Conservation (phyloP, 1,140 invertebrate genomes). For the Caenorhabditis briggsae region DNA sequence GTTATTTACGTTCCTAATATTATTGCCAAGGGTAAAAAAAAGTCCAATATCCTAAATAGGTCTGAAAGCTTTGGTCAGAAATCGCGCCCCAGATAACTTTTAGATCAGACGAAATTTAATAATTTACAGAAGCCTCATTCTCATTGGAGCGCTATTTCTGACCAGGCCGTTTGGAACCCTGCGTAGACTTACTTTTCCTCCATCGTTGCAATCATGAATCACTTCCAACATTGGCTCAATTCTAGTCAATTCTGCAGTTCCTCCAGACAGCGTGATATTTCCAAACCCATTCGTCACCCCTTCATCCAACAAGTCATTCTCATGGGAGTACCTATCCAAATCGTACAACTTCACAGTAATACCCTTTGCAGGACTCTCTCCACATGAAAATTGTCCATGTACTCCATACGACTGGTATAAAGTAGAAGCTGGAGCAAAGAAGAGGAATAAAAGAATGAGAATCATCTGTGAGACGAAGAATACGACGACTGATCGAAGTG, state of each 20-base stretch:
- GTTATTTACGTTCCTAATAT: too few species aligned
- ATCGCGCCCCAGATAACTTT: too few species aligned
- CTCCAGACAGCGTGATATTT: constrained; percentile 55
- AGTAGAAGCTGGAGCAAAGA: background rate
- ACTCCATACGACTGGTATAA: constrained; percentile 43
- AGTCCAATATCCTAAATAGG: too few species aligned
- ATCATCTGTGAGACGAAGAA: constrained; percentile 4
- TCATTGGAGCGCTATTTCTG: too few species aligned
- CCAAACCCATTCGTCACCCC: constrained; percentile 57
- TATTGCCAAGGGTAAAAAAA: too few species aligned
- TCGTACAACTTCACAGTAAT: constrained; percentile 59
- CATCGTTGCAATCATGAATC: constrained; percentile 65
- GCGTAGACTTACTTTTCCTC: constrained; percentile 50
- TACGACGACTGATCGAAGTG: too few species aligned
- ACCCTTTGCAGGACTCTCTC: constrained; percentile 23
- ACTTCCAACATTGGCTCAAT: constrained; percentile 68
- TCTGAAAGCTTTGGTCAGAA: too few species aligned
- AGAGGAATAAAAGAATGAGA: background rate
- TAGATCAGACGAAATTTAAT: too few species aligned
- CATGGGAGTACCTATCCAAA: constrained; percentile 34
- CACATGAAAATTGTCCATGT: constrained; percentile 48
- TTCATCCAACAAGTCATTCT: constrained; percentile 62
- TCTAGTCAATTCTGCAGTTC: constrained; percentile 61
- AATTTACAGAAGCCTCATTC: too few species aligned
- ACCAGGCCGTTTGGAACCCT: too few species aligned